Evolutionary conservation across 2,888 invertebrate genomes (phyloP).

Genomic region (Meghimatium bilineatum): DNA sequence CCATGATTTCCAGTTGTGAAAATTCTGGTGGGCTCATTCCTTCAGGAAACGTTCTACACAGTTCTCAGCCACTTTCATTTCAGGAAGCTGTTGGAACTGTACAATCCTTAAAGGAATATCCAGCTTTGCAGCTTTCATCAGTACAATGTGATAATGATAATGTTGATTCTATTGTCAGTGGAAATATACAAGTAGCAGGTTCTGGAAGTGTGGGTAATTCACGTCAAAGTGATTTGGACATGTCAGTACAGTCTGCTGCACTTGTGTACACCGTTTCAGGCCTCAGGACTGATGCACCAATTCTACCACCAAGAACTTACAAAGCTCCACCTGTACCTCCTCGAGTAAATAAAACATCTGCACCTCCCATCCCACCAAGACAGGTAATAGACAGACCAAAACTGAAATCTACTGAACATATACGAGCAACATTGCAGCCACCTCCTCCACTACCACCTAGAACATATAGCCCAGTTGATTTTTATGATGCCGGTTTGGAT

Average conservation of each 20-base stretch:
- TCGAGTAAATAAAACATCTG: conserved; percentile 57
- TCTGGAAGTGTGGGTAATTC: background rate
- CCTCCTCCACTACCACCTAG: conserved; percentile 72
- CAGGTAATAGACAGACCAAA: conserved; percentile 58
- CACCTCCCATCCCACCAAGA: conserved; percentile 69
- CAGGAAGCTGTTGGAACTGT: conserved; percentile 8
- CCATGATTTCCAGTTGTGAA: conserved; percentile 64
- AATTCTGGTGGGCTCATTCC: conserved; percentile 63
- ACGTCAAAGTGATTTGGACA: conserved; percentile 32
- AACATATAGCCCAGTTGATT: conserved; percentile 70
- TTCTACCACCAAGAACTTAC: conserved; percentile 70
- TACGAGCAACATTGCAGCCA: conserved; percentile 41
- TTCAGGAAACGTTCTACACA: background rate
- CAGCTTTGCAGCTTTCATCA: background rate
- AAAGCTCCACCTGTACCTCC: conserved; percentile 67
- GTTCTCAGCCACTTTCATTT: background rate
- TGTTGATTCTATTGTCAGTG: background rate
- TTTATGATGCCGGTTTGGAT: conserved; percentile 35
- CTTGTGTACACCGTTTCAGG: conserved; percentile 24
- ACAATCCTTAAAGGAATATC: background rate
- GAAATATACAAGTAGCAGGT: background rate
- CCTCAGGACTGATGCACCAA: conserved; percentile 59
- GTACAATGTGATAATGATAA: background rate
- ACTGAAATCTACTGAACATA: conserved; percentile 33
- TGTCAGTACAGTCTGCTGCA: conserved; percentile 44